Base-by-base conservation (phyloP, 2,888 invertebrate genomes). In the Andrena haemorrhoa region DNA sequence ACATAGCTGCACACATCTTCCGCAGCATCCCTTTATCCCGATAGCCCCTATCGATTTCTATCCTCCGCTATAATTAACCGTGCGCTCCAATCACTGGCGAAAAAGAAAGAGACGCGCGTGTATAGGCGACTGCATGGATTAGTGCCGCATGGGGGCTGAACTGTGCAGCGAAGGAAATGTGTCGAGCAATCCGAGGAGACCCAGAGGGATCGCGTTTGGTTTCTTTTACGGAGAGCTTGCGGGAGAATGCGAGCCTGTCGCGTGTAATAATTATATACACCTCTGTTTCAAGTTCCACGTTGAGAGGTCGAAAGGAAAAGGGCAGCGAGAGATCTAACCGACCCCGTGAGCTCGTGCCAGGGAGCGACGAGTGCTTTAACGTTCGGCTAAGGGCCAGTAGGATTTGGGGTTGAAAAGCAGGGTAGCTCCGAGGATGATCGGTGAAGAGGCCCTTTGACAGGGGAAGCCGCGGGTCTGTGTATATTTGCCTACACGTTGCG, bases 381-480 rank as follows among this genome's bases (percentile, higher is more conserved):
- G 74, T 23, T 47, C 29, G n/a, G 12, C 53, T 23, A 60, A 63
- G 79, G 60, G 68, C 56, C 75, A 75, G 80, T 41, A 74, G 72
- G 77, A 83, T 77, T 82, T 81, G 66, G 80, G 75, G 80, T 71
- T 74, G 85, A 26, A 72, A 61, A 68, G 70, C 69, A 65, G 75
- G 47, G 63, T 66, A 33, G 56, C 64, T 68, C 7, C 23, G 60
- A 23, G 51, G 65, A 33, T 12, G 72, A 72, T 82, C 60, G 71
- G 47, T 81, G 73, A 51, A 83, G 76, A 75, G 74, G 49, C 29
- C 35, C 77, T 83, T 75, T 65, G 78, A 73, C 74, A 73, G 69
- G 29, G 58, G 74, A 70, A 78, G 58, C 75, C 69, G 56, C 47
- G 70, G 61, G 26, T 41, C 49, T 77, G 60, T 64, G 73, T 81